Evolutionary conservation across 1,140 invertebrate species (phyloP).

Genomic region (Melanaphis sacchari): DNA sequence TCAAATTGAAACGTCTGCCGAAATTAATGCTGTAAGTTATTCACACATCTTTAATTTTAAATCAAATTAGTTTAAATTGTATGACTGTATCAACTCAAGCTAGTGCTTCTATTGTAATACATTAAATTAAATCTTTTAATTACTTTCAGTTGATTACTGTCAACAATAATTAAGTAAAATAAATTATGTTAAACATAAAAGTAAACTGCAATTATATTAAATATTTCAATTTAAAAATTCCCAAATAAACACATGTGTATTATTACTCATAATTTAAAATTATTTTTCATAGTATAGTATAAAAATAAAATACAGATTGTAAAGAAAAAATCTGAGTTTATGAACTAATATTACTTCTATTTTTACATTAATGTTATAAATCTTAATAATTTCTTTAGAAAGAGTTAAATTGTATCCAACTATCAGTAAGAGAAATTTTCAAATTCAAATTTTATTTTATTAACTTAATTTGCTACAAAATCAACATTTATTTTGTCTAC

Average conservation of each 20-base stretch:
- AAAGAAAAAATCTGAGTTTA: background rate
- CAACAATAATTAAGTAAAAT: background rate
- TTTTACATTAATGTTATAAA: background rate
- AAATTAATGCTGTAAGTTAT: conserved; percentile 24
- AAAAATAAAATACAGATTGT: background rate
- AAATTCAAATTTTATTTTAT: too few species aligned
- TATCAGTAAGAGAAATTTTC: too few species aligned
- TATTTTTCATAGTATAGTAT: too few species aligned
- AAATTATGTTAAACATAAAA: background rate
- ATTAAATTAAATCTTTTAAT: background rate
- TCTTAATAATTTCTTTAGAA: too few species aligned
- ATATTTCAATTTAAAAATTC: background rate
- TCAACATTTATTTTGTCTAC: too few species aligned
- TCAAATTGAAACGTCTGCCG: conserved; percentile 11
- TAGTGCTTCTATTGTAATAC: background rate
- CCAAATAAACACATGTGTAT: background rate
- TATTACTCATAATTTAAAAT: background rate
- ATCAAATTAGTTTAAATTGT: background rate
- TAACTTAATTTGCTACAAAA: too few species aligned
- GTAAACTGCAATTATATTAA: background rate
- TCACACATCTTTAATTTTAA: background rate
- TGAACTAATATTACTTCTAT: background rate
- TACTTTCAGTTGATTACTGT: background rate
- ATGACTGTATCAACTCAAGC: background rate
- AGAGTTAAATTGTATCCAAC: too few species aligned